These are phyloP conservation scores for Drosophila tropicalis DNA, from an alignment of 1,140 invertebrate genomes.

Conservation along the genomic window DNA sequence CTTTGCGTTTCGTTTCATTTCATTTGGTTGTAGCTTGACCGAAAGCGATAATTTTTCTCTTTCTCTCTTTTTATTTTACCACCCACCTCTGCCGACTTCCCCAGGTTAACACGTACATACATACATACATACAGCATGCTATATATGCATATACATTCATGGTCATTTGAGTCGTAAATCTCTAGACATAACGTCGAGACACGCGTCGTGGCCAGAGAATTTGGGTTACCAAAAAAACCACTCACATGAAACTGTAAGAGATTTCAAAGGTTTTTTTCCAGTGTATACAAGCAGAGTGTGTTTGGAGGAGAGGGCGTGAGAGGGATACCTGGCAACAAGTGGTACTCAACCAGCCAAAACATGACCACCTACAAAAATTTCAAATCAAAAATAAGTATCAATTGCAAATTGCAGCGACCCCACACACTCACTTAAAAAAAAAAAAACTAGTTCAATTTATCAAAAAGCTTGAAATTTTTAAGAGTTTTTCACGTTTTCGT, in stretches of 20 bases:
- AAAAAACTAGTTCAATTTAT: constrained; percentile 52
- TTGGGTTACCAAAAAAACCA: constrained; percentile 39
- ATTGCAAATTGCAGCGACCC: neutral
- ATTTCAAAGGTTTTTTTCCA: constrained; percentile 4
- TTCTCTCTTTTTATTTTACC: neutral
- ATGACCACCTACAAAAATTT: constrained; percentile 50
- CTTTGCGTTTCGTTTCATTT: constrained; percentile 30
- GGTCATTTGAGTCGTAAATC: constrained; percentile 65
- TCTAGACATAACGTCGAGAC: constrained; percentile 40
- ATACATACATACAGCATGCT: constrained; percentile 34
- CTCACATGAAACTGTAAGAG: constrained; percentile 10
- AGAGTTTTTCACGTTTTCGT: constrained; percentile 23
- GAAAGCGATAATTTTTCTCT: constrained; percentile 37
- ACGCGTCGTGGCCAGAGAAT: constrained; percentile 46
- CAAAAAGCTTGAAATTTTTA: constrained; percentile 21
- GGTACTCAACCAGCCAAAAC: constrained; percentile 52
- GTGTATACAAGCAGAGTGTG: constrained; percentile 1
- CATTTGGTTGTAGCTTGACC: constrained; percentile 47
- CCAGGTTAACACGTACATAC: constrained; percentile 22
- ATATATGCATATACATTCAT: constrained; percentile 58
- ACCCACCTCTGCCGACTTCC: neutral
- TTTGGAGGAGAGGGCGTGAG: neutral
- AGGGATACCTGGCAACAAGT: constrained; percentile 34
- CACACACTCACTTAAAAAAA: neutral
- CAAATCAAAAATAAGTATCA: constrained; percentile 23